A percentile compares a stretch with the other conserved stretches of the same genome.
Conservation (phyloP, 2,888 invertebrate species). For the Dorcus hopei region DNA sequence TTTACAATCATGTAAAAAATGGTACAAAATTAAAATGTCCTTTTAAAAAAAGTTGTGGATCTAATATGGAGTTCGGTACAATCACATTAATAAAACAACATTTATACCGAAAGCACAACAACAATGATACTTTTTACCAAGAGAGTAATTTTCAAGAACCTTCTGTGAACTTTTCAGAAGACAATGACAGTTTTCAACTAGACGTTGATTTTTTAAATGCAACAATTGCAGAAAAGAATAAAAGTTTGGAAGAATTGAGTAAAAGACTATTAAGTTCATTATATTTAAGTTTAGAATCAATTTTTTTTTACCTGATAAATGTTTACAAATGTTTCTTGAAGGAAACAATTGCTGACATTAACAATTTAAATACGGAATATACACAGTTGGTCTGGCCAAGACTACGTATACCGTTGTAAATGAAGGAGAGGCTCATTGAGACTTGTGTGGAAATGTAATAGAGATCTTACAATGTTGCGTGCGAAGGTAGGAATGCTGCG, state of each 20-base stretch:
- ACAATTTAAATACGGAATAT: background rate
- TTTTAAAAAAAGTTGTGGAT: background rate
- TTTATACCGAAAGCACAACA: background rate
- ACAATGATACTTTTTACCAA: too few relatives aligned
- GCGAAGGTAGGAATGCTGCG: too few relatives aligned
- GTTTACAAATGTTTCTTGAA: slow-evolving; percentile 11
- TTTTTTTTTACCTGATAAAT: slow-evolving; percentile 4
- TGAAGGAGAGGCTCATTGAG: too few relatives aligned
- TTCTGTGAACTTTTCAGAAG: too few relatives aligned
- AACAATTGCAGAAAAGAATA: background rate
- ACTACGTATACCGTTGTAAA: too few relatives aligned
- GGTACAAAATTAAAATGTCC: background rate
- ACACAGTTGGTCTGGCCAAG: too few relatives aligned
- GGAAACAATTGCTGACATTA: background rate
- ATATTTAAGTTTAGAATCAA: slow-evolving; percentile 5
- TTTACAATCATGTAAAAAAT: background rate
- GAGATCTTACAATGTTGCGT: too few relatives aligned
- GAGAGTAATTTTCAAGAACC: too few relatives aligned
- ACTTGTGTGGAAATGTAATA: too few relatives aligned
- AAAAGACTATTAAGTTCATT: background rate
- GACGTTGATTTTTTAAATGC: background rate
- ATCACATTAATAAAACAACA: background rate
- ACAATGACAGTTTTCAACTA: too few relatives aligned
- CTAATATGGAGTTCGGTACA: background rate
- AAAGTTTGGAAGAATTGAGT: background rate